phyloP scores from a whole-genome alignment of 2,797 vertebrate species.

The Borostomias antarcticus region DNA sequence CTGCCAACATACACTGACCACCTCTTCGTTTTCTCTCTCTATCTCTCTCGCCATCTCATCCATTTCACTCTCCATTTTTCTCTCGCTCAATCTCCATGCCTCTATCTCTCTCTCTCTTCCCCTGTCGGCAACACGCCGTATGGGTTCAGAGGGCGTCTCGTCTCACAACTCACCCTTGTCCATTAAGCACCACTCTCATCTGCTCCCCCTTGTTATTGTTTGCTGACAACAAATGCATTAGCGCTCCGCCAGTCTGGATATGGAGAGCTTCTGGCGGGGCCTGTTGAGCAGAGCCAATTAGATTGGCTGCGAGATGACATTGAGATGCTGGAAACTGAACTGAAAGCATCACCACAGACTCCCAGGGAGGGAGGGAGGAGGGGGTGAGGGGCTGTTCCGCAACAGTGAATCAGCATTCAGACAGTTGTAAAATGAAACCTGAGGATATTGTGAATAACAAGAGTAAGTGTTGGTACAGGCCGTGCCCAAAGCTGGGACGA shows the following conservation, averaged over 20 bases:
- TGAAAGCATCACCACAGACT: not conserved
- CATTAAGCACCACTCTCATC: no score
- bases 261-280: not conserved
- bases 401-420: not conserved
- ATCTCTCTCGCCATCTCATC: no score
- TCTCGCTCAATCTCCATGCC: no score
- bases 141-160: no score
- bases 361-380: no score
- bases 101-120: no score
- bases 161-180: no score
- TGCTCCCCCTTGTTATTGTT: not conserved
- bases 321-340: not conserved
- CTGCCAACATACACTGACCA: no score
- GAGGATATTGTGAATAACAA: not conserved
- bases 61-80: no score
- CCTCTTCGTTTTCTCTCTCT: no score
- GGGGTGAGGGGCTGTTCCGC: not conserved
- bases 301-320: not conserved
- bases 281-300: not conserved
- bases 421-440: not conserved
- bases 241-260: not conserved
- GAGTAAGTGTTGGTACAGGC: not conserved
- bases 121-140: no score
- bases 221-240: not conserved
- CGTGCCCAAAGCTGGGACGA: not conserved